Conservation (phyloP, 2,113 vertebrate species). For the Atractosteus spatula region DNA sequence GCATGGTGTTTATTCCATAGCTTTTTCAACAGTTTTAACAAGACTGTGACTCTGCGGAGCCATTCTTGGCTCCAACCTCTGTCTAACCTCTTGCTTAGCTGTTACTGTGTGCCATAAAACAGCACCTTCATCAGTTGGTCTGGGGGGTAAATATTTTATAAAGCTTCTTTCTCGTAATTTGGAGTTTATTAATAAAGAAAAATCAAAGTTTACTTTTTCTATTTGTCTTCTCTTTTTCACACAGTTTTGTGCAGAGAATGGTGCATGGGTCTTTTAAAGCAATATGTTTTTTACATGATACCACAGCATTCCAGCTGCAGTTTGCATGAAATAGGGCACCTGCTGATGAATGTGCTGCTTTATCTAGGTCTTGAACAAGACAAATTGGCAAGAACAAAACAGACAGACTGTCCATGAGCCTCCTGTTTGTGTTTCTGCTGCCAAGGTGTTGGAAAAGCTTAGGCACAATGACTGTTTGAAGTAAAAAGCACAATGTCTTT, state of each 20-base stretch:
- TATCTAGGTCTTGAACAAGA: not conserved
- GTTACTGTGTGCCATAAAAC: too few relatives aligned
- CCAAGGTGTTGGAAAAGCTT: not conserved
- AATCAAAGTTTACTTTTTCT: too few relatives aligned
- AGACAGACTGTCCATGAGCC: not conserved
- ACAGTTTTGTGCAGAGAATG: too few relatives aligned
- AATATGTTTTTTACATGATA: too few relatives aligned
- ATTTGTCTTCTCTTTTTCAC: too few relatives aligned
- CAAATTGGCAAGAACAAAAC: not conserved
- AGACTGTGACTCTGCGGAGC: too few relatives aligned
- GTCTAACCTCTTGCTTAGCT: not conserved
- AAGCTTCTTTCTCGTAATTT: too few relatives aligned
- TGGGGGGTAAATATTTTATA: too few relatives aligned
- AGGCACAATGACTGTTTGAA: not conserved
- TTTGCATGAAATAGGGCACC: too few relatives aligned
- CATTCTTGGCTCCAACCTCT: not conserved
- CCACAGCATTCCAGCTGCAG: conserved; percentile 4
- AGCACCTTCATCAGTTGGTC: too few relatives aligned
- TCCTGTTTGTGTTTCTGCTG: not conserved
- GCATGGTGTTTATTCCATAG: not conserved
- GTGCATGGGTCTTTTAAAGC: too few relatives aligned
- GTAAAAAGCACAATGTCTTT: not conserved
- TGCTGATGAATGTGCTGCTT: conserved; percentile 10
- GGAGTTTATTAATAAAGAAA: too few relatives aligned
- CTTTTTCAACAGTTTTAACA: not conserved